phyloP scores from a whole-genome alignment of 2,888 invertebrate genomes.

The Pimpla rufipes region DNA sequence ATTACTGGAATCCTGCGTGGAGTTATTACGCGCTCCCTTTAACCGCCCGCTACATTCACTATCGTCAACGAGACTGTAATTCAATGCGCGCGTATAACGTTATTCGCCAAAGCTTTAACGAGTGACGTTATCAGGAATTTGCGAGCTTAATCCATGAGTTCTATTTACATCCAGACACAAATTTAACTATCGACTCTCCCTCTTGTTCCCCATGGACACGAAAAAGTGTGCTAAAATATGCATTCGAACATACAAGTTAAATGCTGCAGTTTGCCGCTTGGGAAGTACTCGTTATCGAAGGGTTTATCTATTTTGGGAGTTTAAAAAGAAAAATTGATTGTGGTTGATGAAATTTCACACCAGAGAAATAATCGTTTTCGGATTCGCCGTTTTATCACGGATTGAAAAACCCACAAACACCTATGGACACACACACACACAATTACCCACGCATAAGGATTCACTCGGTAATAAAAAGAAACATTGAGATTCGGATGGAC shows the following conservation, averaged over 20 bases:
- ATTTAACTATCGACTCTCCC: background rate
- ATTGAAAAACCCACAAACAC: background rate
- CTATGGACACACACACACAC: background rate
- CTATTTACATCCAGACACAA: background rate
- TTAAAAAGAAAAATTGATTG: slow-evolving; percentile 16
- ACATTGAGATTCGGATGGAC: background rate
- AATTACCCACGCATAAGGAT: background rate
- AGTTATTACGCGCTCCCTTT: slow-evolving; percentile 15
- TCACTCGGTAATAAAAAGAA: background rate
- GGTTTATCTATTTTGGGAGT: background rate
- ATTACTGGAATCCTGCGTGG: slow-evolving; percentile 10
- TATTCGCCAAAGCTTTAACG: background rate
- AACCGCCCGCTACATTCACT: slow-evolving; percentile 14
- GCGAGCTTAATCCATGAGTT: slow-evolving; percentile 6
- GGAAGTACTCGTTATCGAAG: slow-evolving; percentile 5
- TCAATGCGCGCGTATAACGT: slow-evolving; percentile 19
- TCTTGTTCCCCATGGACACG: background rate
- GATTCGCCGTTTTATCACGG: slow-evolving; percentile 7
- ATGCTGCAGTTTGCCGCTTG: background rate
- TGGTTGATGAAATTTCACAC: background rate
- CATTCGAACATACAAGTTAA: background rate
- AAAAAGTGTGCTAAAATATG: background rate
- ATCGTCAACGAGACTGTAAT: slow-evolving; percentile 34
- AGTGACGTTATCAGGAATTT: background rate
- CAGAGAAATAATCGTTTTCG: slow-evolving; percentile 3